Evolutionary conservation across 2,888 invertebrate genomes (phyloP).

Genomic region (Drosophila fulvimacula): DNA sequence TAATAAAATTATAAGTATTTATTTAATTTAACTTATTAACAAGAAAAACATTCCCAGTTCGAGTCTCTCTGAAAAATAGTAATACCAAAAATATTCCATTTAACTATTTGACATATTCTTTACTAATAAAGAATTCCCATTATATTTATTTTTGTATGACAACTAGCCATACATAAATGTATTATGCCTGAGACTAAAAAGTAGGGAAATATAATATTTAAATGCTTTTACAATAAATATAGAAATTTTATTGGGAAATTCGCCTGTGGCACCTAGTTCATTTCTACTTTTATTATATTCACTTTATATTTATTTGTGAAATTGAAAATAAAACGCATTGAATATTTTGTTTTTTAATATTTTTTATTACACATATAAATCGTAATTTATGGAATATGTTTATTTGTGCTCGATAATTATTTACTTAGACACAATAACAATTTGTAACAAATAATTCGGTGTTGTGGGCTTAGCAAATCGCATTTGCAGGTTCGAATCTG

Average conservation of each 20-base stretch:
- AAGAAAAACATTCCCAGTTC: too few relatives aligned
- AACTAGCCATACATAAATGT: neutral
- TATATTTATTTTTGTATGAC: neutral
- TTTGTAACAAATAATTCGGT: constrained; percentile 47
- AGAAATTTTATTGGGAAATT: neutral
- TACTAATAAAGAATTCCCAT: neutral
- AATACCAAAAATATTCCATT: too few relatives aligned
- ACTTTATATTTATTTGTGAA: neutral
- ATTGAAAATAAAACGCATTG: neutral
- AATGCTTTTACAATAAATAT: neutral
- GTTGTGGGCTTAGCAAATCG: constrained; percentile 18
- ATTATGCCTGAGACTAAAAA: neutral
- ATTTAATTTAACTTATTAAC: too few relatives aligned
- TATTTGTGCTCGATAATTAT: constrained; percentile 47
- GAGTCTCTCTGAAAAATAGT: too few relatives aligned
- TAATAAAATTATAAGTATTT: too few relatives aligned
- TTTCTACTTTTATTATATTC: neutral
- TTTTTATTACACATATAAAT: constrained; percentile 76
- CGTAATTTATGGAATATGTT: constrained; percentile 56
- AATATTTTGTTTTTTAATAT: constrained; percentile 30
- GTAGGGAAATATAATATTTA: neutral
- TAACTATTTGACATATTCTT: neutral
- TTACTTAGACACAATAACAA: constrained; percentile 43
- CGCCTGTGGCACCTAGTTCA: neutral
- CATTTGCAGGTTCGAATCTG: constrained; percentile 47